Percentiles rank a stretch among this genome's conserved stretches.
phyloP scores from a whole-genome alignment of 2,888 invertebrate genomes.

The Ceraclea dissimilis region DNA sequence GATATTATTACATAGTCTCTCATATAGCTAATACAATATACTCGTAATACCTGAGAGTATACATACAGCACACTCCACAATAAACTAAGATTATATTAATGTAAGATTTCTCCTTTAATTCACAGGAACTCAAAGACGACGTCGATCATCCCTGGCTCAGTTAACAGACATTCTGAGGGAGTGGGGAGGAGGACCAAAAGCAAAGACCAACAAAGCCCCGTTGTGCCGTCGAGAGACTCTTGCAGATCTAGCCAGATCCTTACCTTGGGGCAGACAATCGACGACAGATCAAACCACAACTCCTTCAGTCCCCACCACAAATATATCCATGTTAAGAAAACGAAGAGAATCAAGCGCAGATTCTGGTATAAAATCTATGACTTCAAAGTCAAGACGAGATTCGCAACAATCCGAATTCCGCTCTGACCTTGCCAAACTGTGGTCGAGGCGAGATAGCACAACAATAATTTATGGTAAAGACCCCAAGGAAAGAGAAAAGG shows the following conservation, averaged over 20 bases:
- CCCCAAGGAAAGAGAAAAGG: conserved; percentile 32
- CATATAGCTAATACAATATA: too few relatives aligned
- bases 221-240: conserved; percentile 78
- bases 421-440: conserved; percentile 63
- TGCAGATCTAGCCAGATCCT: conserved; percentile 76
- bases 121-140: conserved; percentile 57
- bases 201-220: conserved; percentile 52
- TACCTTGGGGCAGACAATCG: conserved; percentile 69
- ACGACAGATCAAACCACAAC: conserved; percentile 47
- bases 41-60: too few relatives aligned
- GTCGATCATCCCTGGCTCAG: conserved; percentile 81
- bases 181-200: conserved; percentile 68
- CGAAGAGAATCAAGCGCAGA: conserved; percentile 85
- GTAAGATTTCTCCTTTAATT: too few relatives aligned
- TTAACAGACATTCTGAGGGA: conserved; percentile 81
- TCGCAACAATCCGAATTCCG: conserved; percentile 64
- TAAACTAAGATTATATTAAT: too few relatives aligned
- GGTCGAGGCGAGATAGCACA: conserved; percentile 61
- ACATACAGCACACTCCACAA: too few relatives aligned
- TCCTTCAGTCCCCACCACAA: conserved; percentile 35
- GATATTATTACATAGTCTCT: too few relatives aligned
- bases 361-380: conserved; percentile 71
- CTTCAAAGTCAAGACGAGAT: conserved; percentile 61
- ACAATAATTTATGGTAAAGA: conserved; percentile 45
- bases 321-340: conserved; percentile 54